Conservation (phyloP, 2,797 vertebrate species). For the Xenops minutus region DNA sequence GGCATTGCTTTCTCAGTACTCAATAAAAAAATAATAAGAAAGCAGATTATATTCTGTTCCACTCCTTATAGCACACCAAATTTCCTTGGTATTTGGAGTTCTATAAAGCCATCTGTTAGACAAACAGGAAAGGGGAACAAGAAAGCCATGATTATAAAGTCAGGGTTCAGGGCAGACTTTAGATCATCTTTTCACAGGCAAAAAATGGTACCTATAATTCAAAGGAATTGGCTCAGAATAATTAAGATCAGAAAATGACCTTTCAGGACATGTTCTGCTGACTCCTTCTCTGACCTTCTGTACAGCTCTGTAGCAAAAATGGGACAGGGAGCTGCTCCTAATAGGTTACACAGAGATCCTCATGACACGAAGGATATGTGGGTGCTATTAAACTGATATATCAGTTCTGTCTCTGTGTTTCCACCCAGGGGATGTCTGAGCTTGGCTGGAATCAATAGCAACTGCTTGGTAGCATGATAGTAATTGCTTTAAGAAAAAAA, state of each 20-base stretch:
- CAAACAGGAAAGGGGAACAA: not conserved
- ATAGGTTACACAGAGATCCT: not conserved
- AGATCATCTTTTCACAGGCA: not conserved
- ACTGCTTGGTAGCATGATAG: not conserved
- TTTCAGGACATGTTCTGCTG: not conserved
- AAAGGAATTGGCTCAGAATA: conserved; percentile 20
- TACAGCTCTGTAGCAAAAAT: not conserved
- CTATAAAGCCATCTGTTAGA: not conserved
- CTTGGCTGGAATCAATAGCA: not conserved
- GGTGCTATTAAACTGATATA: not conserved
- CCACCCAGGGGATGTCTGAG: not conserved
- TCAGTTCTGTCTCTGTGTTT: not conserved
- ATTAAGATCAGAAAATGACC: not conserved
- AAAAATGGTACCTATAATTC: not conserved
- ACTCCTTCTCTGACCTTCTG: not conserved
- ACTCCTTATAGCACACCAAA: not conserved
- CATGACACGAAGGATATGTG: not conserved
- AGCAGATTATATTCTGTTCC: not conserved
- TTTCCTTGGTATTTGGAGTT: not conserved
- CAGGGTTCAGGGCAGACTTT: not conserved
- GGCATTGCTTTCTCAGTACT: conserved; percentile 20
- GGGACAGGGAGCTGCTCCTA: not conserved
- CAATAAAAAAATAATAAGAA: not conserved
- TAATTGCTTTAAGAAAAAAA: not conserved
- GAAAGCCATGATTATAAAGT: not conserved